Percentiles rank a stretch among this genome's conserved stretches.
Conservation (phyloP, 2,113 vertebrate genomes). For the Raja brachyura region DNA sequence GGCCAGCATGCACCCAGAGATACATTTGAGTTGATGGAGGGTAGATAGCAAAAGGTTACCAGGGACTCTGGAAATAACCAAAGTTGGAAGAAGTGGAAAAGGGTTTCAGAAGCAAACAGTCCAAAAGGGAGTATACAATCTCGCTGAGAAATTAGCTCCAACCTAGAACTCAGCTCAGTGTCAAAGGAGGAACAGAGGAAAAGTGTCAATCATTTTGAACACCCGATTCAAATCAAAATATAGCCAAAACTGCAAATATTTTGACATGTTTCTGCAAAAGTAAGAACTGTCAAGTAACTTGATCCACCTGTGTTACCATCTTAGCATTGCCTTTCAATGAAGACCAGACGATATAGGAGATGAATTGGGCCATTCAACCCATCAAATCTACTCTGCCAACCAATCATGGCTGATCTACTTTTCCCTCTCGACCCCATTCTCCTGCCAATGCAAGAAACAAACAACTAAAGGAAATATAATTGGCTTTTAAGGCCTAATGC, state of each 20-base stretch:
- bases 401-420: no score
- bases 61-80: neutral
- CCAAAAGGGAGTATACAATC: neutral
- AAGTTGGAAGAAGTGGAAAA: neutral
- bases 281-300: neutral
- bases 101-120: neutral
- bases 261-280: neutral
- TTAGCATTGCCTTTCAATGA: neutral
- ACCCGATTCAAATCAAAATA: no score
- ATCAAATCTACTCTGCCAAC: no score
- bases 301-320: neutral
- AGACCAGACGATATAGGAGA: no score
- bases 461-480: neutral
- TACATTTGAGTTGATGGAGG: neutral
- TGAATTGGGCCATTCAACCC: no score
- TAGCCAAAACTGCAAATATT: neutral
- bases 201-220: no score
- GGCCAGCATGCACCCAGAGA: neutral
- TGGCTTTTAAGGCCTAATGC: neutral
- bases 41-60: neutral
- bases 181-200: neutral
- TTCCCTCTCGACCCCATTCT: no score
- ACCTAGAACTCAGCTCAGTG: neutral
- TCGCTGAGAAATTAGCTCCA: neutral
- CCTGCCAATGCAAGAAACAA: neutral